These are phyloP conservation scores for Leptarthrus brevirostris DNA, from an alignment of 2,888 invertebrate genomes.

Conservation along the genomic window DNA sequence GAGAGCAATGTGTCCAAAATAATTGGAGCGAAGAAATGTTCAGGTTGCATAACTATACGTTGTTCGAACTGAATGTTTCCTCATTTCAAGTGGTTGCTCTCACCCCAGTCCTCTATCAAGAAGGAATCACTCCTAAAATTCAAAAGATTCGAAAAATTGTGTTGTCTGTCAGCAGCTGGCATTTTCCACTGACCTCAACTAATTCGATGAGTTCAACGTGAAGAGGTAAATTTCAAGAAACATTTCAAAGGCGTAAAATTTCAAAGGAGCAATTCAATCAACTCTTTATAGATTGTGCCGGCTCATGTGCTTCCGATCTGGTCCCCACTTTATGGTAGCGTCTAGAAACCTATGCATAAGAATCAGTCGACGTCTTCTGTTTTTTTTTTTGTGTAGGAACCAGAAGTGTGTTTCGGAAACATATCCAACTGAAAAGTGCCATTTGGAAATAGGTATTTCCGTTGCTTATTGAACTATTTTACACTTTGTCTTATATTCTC, in stretches of 20 bases:
- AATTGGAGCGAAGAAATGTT: conserved; percentile 45
- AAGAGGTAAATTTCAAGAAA: conserved; percentile 6
- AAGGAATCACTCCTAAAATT: conserved; percentile 14
- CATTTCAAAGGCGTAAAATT: conserved; percentile 43
- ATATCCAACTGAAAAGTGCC: no score
- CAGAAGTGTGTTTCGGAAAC: no score
- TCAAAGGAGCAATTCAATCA: conserved; percentile 39
- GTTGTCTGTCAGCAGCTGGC: conserved; percentile 22
- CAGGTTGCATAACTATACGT: conserved; percentile 27
- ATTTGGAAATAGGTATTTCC: no score
- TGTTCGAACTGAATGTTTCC: not conserved
- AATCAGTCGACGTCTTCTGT: no score
- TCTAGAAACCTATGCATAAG: not conserved
- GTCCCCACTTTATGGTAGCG: not conserved
- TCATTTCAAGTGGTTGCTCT: conserved; percentile 28
- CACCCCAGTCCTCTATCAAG: not conserved
- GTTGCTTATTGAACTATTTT: no score
- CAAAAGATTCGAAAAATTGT: conserved; percentile 1
- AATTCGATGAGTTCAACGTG: conserved; percentile 30
- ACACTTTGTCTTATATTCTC: no score
- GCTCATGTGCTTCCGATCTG: conserved; percentile 16
- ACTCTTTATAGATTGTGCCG: conserved; percentile 25
- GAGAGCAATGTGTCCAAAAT: conserved; percentile 43
- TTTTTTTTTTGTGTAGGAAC: no score
- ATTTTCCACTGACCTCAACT: conserved; percentile 28